Base-by-base conservation (phyloP, 1,140 invertebrate species). In the Drosophila prosaltans region DNA sequence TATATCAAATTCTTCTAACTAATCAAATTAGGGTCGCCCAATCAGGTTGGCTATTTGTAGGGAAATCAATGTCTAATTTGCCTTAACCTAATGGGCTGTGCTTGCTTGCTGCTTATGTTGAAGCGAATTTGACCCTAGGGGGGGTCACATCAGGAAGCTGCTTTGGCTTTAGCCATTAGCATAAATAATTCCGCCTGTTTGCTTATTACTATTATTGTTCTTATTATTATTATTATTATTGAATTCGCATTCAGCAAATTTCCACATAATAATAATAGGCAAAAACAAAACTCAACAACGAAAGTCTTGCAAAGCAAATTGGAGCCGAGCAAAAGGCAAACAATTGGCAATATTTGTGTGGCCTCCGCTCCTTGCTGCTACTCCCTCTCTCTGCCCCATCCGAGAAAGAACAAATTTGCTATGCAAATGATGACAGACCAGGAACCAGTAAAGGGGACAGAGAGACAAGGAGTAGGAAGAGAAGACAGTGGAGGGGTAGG, bases 341-440 rank as follows among this genome's bases (percentile, higher is more conserved):
- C 57, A 59, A 59, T 59, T 59, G 57, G 57, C 57, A 39, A 59
- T 59, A 59, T 59, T 59, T 59, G 57, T 40, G 57, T 59, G 32
- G 32, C 32, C 28, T 8, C 28, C 45, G 16, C 16, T 0, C 16
- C n/a, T 45, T n/a, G n/a, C 21, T n/a, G n/a, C 21, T 48, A 16
- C 3, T 1, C 57, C 10, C 7, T 4, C n/a, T 2, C 11, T 6
- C 57, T 11, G 7, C 5, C 16, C 32, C 57, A 5, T 1, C 5
- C 32, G 3, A 24, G 40, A 59, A 59, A 59, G 57, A 59, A 59
- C 57, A 59, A 39, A 59, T 59, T 59, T 59, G 57, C 57, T 59
- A 59, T 59, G 57, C 57, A 59, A 59, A 59, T 59, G 57, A 59
- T 59, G 57, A 59, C 57, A 59, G 57, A 24, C 7, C 16, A 24